A percentile compares a stretch with the other conserved stretches of the same genome.
These are phyloP conservation scores for Conchocele bisecta DNA, from an alignment of 2,888 invertebrate genomes.

Conservation along the genomic window DNA sequence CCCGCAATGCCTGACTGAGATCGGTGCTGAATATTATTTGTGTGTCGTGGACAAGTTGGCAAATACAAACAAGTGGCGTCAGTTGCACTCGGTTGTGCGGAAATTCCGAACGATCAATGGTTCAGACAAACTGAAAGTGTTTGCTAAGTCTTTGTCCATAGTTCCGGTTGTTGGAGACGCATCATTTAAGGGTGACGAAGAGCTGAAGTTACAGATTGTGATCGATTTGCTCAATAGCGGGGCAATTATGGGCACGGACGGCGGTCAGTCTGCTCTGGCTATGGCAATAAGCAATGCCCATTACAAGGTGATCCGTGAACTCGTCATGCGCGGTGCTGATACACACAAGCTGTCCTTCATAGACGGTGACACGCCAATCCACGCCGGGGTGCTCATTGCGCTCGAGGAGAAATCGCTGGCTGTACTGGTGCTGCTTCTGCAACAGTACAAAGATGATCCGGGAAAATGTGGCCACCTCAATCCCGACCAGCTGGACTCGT, in stretches of 20 bases:
- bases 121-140: conserved; percentile 43
- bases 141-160: conserved; percentile 54
- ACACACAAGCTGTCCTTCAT: conserved; percentile 56
- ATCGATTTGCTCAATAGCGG: conserved; percentile 54
- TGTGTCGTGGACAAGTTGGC: conserved; percentile 58
- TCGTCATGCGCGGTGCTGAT: conserved; percentile 65
- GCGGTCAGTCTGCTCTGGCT: conserved; percentile 50
- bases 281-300: conserved; percentile 51
- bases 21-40: conserved; percentile 46
- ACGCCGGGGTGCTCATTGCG: conserved; percentile 68
- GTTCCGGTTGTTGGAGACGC: conserved; percentile 49
- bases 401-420: conserved; percentile 56
- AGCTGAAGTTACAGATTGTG: conserved; percentile 51
- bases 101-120: conserved; percentile 55
- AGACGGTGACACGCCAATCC: conserved; percentile 72
- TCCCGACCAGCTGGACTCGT: conserved; percentile 51
- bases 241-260: conserved; percentile 49
- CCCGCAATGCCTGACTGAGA: conserved; percentile 55
- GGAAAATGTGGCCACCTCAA: conserved; percentile 58
- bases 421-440: conserved; percentile 64
- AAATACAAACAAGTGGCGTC: conserved; percentile 59
- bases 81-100: conserved; percentile 60
- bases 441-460: conserved; percentile 55
- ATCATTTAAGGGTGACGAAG: conserved; percentile 41
- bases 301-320: conserved; percentile 57